These are phyloP conservation scores for Pangasianodon hypophthalmus DNA, from an alignment of 2,113 vertebrate genomes.

Conservation along the genomic window DNA sequence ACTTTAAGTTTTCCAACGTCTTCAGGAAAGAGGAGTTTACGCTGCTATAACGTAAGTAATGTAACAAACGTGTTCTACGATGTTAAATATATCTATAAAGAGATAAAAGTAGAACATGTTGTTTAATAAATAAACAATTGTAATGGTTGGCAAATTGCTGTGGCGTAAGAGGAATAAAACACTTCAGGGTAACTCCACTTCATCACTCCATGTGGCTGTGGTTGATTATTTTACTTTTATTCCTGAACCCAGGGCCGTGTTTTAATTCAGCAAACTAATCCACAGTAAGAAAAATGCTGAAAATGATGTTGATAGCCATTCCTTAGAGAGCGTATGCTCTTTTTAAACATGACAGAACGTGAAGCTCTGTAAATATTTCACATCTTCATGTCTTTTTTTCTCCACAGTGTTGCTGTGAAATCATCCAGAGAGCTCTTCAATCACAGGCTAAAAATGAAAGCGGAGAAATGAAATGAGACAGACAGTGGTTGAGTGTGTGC, in stretches of 20 bases:
- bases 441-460: background rate
- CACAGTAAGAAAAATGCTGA: background rate
- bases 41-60: too few relatives aligned
- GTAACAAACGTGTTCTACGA: too few relatives aligned
- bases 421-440: conserved; percentile 3
- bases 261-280: background rate
- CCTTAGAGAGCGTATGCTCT: background rate
- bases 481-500: background rate
- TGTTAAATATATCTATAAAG: too few relatives aligned
- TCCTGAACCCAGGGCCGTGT: background rate
- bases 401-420: background rate
- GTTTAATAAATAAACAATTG: too few relatives aligned
- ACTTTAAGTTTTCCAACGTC: too few relatives aligned
- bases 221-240: too few relatives aligned
- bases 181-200: too few relatives aligned
- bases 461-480: background rate
- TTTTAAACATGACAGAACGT: background rate
- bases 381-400: background rate
- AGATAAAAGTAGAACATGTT: too few relatives aligned
- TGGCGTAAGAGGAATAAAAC: too few relatives aligned
- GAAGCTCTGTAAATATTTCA: background rate
- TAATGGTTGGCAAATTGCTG: too few relatives aligned
- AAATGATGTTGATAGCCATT: background rate
- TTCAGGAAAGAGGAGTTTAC: too few relatives aligned
- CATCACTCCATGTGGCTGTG: too few relatives aligned